phyloP scores from a whole-genome alignment of 2,888 invertebrate species.

The Epinotia bilunana region DNA sequence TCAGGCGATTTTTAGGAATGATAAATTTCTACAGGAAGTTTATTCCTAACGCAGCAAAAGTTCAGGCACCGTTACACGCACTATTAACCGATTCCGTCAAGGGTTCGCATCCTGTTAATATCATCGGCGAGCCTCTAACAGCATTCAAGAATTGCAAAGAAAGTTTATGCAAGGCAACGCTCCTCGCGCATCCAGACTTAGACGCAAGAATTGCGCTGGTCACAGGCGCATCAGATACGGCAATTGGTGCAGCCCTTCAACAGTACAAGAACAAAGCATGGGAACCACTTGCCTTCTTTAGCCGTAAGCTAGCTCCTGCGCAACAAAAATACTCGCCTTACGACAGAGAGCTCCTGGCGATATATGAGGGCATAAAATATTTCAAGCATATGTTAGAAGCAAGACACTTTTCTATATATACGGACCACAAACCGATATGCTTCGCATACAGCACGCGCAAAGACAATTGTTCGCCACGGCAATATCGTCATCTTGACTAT shows the following conservation, averaged over 20 bases:
- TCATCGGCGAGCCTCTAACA: background rate
- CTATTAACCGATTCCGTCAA: background rate
- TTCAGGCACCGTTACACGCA: background rate
- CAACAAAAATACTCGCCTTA: conserved; percentile 26
- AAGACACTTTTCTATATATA: background rate
- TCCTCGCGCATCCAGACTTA: conserved; percentile 49
- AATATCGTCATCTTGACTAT: background rate
- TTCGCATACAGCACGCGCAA: background rate
- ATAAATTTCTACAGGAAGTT: background rate
- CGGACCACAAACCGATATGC: background rate
- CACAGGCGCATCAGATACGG: conserved; percentile 58
- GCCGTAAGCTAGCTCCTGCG: conserved; percentile 11
- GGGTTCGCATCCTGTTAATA: background rate
- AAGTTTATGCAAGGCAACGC: conserved; percentile 1
- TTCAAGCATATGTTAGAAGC: background rate
- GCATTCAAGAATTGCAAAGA: background rate
- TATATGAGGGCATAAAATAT: background rate
- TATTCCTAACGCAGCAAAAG: background rate
- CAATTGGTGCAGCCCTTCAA: conserved; percentile 52
- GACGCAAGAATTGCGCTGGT: conserved; percentile 51
- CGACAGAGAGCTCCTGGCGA: background rate
- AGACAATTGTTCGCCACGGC: background rate
- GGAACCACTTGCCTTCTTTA: conserved; percentile 30
- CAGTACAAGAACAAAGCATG: background rate
- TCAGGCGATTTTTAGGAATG: background rate